phyloP scores from a whole-genome alignment of 2,113 vertebrate genomes.

The Prunella fulvescens region DNA sequence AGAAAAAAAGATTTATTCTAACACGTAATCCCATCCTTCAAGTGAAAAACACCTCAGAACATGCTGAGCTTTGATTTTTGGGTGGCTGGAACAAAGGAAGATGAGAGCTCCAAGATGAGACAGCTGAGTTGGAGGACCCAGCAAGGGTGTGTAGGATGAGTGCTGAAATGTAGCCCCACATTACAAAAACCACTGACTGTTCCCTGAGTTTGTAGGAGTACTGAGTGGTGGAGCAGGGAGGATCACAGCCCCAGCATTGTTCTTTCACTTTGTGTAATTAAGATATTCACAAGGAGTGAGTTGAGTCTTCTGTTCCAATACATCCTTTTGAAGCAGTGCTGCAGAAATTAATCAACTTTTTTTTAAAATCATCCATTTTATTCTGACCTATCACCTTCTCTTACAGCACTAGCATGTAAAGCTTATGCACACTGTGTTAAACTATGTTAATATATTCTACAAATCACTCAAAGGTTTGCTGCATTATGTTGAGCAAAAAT shows the following conservation, averaged over 20 bases:
- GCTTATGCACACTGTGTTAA: neutral
- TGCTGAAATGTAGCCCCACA: neutral
- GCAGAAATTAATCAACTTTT: constrained; percentile 17
- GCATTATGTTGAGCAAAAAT: constrained; percentile 14
- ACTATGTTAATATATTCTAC: constrained; percentile 48
- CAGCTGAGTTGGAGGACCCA: neutral
- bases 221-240: neutral
- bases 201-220: neutral
- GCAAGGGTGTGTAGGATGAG: neutral
- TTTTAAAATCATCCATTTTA: neutral
- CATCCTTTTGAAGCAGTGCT: neutral
- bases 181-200: neutral
- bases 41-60: neutral
- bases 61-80: neutral
- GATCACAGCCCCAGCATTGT: neutral
- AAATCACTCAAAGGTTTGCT: constrained; percentile 19
- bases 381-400: constrained; percentile 29
- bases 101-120: neutral
- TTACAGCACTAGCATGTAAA: constrained; percentile 24
- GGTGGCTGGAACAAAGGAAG: neutral
- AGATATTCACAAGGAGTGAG: neutral
- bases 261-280: neutral
- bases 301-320: neutral
- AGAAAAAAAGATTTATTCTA: neutral
- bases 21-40: rapidly evolving